Conservation (phyloP, 2,113 vertebrate genomes). For the Etheostoma spectabile region DNA sequence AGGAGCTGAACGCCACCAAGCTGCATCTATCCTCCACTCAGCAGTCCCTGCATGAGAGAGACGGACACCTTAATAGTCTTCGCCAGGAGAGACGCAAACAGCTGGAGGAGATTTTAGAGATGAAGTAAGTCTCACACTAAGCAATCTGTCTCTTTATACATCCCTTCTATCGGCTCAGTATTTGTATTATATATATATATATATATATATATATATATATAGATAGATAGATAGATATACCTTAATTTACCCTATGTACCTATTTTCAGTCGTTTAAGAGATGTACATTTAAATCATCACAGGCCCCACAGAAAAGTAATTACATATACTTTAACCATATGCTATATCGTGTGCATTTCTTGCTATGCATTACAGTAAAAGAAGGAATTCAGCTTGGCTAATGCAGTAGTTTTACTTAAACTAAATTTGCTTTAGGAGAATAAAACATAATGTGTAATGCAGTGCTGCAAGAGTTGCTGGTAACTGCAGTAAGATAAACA, state of each 20-base stretch:
- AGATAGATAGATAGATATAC: background rate
- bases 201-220: background rate
- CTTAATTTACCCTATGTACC: background rate
- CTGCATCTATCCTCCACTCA: conserved; percentile 93
- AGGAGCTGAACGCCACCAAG: conserved; percentile 94
- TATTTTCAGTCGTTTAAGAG: background rate
- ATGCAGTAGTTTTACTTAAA: background rate
- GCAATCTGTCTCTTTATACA: background rate
- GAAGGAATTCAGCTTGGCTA: background rate
- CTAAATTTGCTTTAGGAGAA: background rate
- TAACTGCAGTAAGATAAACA: background rate
- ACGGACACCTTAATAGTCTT: conserved; percentile 91
- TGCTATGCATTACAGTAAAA: background rate
- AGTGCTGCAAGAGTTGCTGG: background rate
- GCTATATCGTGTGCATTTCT: background rate
- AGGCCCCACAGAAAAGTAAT: conserved; percentile 15
- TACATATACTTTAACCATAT: background rate
- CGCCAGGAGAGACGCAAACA: conserved; percentile 92
- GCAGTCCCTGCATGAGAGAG: conserved; percentile 92
- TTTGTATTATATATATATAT: background rate
- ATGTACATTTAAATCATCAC: background rate
- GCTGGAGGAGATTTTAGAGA: conserved; percentile 96
- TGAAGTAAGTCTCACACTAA: conserved; percentile 90
- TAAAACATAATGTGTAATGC: background rate
- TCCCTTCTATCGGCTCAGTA: background rate